These are phyloP conservation scores for Nephrotoma appendiculata DNA, from an alignment of 2,888 invertebrate species.

Conservation along the genomic window DNA sequence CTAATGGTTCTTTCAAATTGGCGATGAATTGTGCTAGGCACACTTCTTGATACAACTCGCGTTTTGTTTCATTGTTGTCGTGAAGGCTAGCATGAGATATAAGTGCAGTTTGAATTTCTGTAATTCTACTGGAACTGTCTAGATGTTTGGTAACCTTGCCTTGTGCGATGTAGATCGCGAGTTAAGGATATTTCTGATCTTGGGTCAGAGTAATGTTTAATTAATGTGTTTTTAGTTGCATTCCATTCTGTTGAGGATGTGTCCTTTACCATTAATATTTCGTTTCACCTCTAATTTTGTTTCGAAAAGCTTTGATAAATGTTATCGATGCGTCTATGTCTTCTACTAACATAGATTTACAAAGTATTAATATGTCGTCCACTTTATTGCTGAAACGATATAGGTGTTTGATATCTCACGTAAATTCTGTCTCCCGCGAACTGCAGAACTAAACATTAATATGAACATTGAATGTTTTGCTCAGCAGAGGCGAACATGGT, in stretches of 20 bases:
- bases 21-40: background rate
- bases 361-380: background rate
- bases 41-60: background rate
- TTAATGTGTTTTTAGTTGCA: background rate
- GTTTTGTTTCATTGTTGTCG: background rate
- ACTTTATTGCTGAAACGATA: background rate
- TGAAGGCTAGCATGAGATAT: background rate
- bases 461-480: no score
- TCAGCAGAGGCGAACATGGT: no score
- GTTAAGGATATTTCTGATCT: background rate
- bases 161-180: background rate
- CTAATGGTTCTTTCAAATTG: background rate
- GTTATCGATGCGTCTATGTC: background rate
- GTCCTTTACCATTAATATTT: background rate
- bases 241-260: background rate
- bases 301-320: background rate
- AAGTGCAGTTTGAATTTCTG: background rate
- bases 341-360: background rate
- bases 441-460: no score
- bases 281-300: background rate
- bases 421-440: background rate
- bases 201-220: background rate
- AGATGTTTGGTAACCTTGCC: background rate
- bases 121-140: background rate
- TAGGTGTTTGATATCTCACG: background rate